Percentiles rank a stretch among this genome's conserved stretches.
Conservation (phyloP, 1,140 invertebrate species). For the Leptinotarsa texana region DNA sequence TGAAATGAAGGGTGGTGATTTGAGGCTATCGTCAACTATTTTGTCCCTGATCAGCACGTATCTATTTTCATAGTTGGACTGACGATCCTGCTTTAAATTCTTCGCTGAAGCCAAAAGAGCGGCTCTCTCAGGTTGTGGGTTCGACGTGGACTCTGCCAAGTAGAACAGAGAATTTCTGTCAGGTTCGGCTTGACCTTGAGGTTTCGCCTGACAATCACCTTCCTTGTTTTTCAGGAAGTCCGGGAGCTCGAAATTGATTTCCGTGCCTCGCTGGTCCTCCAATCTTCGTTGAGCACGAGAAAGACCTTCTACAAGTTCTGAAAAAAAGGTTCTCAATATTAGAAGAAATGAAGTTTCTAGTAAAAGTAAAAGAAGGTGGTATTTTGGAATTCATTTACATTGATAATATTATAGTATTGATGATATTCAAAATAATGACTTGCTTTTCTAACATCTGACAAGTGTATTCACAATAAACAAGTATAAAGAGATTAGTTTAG, state of each 20-base stretch:
- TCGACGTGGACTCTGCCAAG: neutral
- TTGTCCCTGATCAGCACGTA: constrained; percentile 20
- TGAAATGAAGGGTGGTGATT: neutral
- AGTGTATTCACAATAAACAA: no score
- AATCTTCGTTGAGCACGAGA: constrained; percentile 73
- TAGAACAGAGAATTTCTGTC: constrained; percentile 23
- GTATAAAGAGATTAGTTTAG: no score
- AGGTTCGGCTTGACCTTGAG: neutral
- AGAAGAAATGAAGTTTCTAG: neutral
- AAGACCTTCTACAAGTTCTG: constrained; percentile 69
- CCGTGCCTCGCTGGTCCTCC: constrained; percentile 81
- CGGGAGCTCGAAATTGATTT: constrained; percentile 79
- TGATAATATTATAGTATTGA: no score
- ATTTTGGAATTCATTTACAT: no score
- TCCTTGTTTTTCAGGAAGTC: constrained; percentile 74
- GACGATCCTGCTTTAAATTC: constrained; percentile 6
- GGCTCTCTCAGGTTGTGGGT: constrained; percentile 22
- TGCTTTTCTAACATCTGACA: no score
- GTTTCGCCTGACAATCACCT: constrained; percentile 44
- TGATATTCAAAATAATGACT: no score
- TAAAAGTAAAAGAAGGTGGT: neutral
- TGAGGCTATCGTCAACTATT: neutral
- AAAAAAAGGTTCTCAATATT: constrained; percentile 27
- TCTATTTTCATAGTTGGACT: constrained; percentile 42
- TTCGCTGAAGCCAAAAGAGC: constrained; percentile 17